Evolutionary conservation across 2,888 invertebrate species (phyloP).

Genomic region (Eupsilia transversa): DNA sequence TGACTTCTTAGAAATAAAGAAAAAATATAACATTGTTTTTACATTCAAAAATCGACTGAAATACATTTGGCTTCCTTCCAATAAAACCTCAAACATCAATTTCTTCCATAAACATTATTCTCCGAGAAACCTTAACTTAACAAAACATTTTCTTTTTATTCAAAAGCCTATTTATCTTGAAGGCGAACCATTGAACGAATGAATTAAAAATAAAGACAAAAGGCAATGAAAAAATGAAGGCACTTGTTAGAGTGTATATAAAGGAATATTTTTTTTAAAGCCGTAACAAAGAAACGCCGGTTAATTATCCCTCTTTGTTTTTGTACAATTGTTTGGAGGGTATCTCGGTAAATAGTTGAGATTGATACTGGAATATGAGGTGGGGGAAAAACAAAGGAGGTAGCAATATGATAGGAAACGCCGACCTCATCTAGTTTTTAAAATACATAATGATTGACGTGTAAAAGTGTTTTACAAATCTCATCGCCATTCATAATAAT

Average conservation of each 20-base stretch:
- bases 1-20: no score
- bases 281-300: conserved; percentile 47
- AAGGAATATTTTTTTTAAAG: conserved; percentile 51
- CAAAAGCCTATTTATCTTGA: conserved; percentile 45
- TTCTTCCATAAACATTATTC: conserved; percentile 1
- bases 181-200: conserved; percentile 48
- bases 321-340: conserved; percentile 29
- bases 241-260: conserved; percentile 52
- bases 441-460: no score
- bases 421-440: no score
- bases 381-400: background rate
- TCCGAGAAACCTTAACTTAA: background rate
- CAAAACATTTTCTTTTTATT: conserved; percentile 28
- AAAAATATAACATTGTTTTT: background rate
- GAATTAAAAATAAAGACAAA: conserved; percentile 57
- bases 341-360: conserved; percentile 17
- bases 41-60: background rate
- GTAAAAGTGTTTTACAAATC: no score
- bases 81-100: conserved; percentile 15
- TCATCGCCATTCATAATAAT: no score
- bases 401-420: background rate
- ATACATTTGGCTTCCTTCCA: conserved; percentile 5
- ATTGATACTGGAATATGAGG: conserved; percentile 28
- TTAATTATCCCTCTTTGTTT: conserved; percentile 59
- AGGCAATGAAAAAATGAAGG: conserved; percentile 51